Conservation (phyloP, 2,797 vertebrate genomes). For the Aulostomus chinensis region DNA sequence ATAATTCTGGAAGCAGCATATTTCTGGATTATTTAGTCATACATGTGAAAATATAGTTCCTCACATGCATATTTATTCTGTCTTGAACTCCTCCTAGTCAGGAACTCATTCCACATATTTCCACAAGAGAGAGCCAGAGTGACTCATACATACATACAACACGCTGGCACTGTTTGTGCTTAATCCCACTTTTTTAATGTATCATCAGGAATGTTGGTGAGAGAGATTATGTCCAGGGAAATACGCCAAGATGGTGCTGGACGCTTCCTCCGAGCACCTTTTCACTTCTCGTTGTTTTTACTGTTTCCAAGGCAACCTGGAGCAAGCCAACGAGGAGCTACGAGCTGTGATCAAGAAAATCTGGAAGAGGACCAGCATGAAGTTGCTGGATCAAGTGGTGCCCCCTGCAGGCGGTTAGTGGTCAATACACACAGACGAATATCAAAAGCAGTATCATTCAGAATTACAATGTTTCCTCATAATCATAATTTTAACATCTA, state of each 20-base stretch:
- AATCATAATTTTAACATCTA: too few relatives aligned
- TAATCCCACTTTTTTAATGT: neutral
- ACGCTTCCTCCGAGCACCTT: too few relatives aligned
- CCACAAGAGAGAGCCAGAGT: constrained; percentile 31
- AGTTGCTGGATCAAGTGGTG: constrained; percentile 97
- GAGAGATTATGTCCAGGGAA: too few relatives aligned
- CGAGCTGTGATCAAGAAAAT: constrained; percentile 98
- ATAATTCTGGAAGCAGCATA: too few relatives aligned
- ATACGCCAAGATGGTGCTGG: too few relatives aligned
- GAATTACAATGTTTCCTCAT: too few relatives aligned
- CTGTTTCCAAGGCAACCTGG: constrained; percentile 87
- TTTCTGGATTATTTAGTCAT: too few relatives aligned
- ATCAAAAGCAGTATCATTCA: too few relatives aligned
- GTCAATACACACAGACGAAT: constrained; percentile 10
- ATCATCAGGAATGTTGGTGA: neutral
- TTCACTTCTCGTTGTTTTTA: neutral
- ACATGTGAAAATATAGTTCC: too few relatives aligned
- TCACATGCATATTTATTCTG: too few relatives aligned
- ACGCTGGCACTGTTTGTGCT: too few relatives aligned
- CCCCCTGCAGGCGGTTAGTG: constrained; percentile 97
- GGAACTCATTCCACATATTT: neutral
- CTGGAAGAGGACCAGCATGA: constrained; percentile 99
- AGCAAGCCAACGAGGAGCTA: constrained; percentile 97
- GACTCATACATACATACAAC: too few relatives aligned
- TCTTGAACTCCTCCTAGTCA: neutral